Evolutionary conservation across 2,113 vertebrate genomes (phyloP).

Genomic region (Cryptoleucopteryx plumbea): DNA sequence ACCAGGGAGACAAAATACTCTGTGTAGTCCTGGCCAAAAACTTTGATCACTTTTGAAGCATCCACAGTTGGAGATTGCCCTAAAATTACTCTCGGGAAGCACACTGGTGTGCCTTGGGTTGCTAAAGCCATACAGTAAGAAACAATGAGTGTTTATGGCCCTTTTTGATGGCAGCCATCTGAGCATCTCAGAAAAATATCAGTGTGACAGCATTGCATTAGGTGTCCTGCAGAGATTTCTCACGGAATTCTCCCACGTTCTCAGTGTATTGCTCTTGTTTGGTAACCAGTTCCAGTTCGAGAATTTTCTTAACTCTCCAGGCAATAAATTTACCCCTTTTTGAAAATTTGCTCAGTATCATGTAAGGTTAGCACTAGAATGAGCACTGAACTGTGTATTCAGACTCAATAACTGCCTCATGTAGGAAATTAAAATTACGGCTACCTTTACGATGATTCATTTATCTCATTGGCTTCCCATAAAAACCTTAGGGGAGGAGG

Average conservation of each 20-base stretch:
- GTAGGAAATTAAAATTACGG: conserved; percentile 3
- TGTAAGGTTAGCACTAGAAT: background rate
- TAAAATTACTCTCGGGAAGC: background rate
- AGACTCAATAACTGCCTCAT: background rate
- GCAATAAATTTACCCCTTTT: background rate
- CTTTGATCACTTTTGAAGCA: background rate
- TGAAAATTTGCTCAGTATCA: background rate
- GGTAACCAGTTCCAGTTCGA: background rate
- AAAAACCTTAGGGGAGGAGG: background rate
- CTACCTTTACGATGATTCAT: background rate
- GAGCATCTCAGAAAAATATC: background rate
- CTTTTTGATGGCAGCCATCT: background rate
- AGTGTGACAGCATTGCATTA: background rate
- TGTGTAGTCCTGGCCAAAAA: background rate
- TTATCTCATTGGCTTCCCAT: background rate
- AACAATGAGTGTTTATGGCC: background rate
- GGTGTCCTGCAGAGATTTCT: background rate
- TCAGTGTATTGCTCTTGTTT: background rate
- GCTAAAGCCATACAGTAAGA: background rate
- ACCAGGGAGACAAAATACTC: background rate
- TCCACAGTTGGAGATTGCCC: background rate
- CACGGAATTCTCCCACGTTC: background rate
- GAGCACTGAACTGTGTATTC: background rate
- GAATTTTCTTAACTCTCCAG: background rate
- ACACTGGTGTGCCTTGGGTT: background rate